A percentile compares a stretch with the other conserved stretches of the same genome.
phyloP scores from a whole-genome alignment of 2,113 vertebrate genomes.

The Hylia prasina region DNA sequence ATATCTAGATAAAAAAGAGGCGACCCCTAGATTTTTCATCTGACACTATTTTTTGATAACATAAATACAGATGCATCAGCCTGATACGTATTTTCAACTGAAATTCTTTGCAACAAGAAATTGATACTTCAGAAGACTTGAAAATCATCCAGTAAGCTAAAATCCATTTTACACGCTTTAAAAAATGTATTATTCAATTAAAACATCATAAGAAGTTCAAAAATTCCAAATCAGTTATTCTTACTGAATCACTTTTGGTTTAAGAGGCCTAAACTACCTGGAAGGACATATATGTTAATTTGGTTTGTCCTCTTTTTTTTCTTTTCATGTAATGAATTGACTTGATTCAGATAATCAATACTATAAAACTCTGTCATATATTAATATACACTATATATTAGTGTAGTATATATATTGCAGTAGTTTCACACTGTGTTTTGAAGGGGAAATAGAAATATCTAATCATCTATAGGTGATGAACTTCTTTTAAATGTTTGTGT shows the following conservation, averaged over 20 bases:
- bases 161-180: not conserved
- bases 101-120: not conserved
- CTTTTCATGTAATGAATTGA: not conserved
- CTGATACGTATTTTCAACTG: not conserved
- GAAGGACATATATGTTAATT: accelerated
- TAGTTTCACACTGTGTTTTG: not conserved
- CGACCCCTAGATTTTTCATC: not conserved
- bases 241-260: not conserved
- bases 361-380: not conserved
- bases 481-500: not conserved
- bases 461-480: not conserved
- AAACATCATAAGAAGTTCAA: not conserved
- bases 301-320: not conserved
- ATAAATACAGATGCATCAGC: not conserved
- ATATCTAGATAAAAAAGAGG: not conserved
- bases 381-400: accelerated
- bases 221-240: not conserved
- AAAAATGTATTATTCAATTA: not conserved
- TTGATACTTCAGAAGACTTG: not conserved
- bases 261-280: not conserved
- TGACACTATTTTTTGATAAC: not conserved
- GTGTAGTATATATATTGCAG: too few relatives aligned
- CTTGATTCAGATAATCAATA: not conserved
- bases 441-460: not conserved
- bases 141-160: not conserved